These are phyloP conservation scores for Nothobranchius furzeri DNA, from an alignment of 2,113 vertebrate genomes.

Conservation along the genomic window DNA sequence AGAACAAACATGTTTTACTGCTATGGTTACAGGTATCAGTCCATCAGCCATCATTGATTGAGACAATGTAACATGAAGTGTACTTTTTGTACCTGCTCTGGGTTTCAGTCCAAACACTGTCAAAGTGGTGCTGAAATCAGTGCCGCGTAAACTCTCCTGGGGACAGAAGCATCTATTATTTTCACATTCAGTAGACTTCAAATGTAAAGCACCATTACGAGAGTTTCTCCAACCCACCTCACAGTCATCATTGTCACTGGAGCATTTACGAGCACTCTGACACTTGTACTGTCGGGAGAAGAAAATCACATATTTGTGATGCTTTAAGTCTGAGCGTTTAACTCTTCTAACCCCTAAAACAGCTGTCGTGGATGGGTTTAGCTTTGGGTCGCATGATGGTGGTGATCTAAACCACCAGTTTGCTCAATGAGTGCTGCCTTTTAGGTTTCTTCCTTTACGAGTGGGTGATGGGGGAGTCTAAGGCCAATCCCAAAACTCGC, in stretches of 20 bases:
- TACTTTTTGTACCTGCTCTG: conserved; percentile 85
- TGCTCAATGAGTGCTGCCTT: too few species aligned
- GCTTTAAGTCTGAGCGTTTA: neutral
- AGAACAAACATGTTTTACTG: too few species aligned
- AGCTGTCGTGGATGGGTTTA: too few species aligned
- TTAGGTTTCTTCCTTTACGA: too few species aligned
- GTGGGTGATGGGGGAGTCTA: too few species aligned
- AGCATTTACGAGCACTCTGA: conserved; percentile 86
- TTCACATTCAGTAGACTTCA: neutral
- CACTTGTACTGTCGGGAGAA: conserved; percentile 76
- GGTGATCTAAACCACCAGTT: too few species aligned
- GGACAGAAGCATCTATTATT: neutral
- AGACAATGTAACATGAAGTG: neutral
- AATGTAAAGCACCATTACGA: neutral
- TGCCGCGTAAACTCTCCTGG: conserved; percentile 73
- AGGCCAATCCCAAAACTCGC: too few species aligned
- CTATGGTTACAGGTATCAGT: too few species aligned
- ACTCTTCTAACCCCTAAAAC: neutral
- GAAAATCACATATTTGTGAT: neutral
- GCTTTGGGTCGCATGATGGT: too few species aligned
- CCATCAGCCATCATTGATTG: too few species aligned
- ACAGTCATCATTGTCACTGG: conserved; percentile 85
- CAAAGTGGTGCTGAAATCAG: conserved; percentile 75
- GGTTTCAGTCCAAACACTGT: conserved; percentile 94
- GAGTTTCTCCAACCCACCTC: conserved; percentile 81